Conservation (phyloP, 2,888 invertebrate genomes). For the Theodoxus fluviatilis region DNA sequence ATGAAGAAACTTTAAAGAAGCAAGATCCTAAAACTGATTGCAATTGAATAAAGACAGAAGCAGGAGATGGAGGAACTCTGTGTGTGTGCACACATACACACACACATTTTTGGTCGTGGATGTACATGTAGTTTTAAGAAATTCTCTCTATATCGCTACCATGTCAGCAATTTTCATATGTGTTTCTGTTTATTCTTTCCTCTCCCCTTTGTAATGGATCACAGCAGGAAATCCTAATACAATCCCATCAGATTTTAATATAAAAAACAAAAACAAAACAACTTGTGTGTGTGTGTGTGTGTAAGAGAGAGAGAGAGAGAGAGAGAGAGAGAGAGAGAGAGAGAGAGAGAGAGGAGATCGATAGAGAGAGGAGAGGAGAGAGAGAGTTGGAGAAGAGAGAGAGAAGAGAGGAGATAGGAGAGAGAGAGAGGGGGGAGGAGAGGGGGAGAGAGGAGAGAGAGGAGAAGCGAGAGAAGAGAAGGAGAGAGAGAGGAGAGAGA, state of each 20-base stretch:
- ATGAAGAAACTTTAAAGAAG: neutral
- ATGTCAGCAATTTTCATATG: too few relatives aligned
- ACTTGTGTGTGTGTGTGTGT: too few relatives aligned
- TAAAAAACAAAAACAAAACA: neutral
- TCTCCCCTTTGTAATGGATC: neutral
- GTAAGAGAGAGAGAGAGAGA: too few relatives aligned
- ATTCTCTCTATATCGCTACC: too few relatives aligned
- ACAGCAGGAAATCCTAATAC: neutral
- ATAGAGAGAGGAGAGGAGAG: neutral
- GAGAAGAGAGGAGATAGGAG: neutral
- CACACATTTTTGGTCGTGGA: too few relatives aligned
- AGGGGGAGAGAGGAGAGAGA: slow-evolving; percentile 15
- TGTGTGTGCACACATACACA: too few relatives aligned
- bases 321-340: neutral
- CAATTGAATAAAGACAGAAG: too few relatives aligned
- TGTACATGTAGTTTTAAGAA: too few relatives aligned
- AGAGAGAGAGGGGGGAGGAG: slow-evolving; percentile 16
- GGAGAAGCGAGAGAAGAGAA: too few relatives aligned
- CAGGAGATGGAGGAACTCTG: too few relatives aligned
- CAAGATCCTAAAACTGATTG: too few relatives aligned
- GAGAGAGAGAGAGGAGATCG: neutral
- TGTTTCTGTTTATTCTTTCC: neutral
- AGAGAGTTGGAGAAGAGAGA: neutral
- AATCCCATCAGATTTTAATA: neutral
- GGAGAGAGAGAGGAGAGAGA: slow-evolving; percentile 22